Evolutionary conservation across 2,888 invertebrate genomes (phyloP), one percentile per base, ranked within the genome.

Genomic region (Entomobrya proxima): DNA sequence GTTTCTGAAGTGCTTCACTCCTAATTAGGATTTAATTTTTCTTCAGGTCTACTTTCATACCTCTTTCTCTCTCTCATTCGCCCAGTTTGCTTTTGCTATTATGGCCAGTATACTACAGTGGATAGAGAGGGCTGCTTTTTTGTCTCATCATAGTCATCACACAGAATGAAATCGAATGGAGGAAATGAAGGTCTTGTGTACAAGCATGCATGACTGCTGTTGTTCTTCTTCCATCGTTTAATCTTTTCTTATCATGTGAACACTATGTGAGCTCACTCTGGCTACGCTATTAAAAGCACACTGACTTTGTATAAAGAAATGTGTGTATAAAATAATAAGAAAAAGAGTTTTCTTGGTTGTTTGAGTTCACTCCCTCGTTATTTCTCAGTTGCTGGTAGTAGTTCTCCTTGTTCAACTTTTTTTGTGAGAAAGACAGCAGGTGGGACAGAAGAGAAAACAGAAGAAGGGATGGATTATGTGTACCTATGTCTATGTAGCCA

Each of bases 1-100:
- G 88, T 83, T 87, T 88, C 79, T 88, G 88, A 88, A 88, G 88
- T 86, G 77, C 86, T 86, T 85, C 87, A 82, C 80, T 87, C 82
- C 87, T 88, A 88, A 88, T 88, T 88, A 88, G 86, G 88, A 88
- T 88, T 88, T 87, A 88, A 88, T 88, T 88, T 88, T 88, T 88
- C 88, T 86, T 85, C 79, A 75, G 79, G 78, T 85, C 75, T 72
- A 47, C 75, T 67, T 76, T 18, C 47, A 72, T 69, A 50, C 75
- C n/a, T 37, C 74, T 18, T 58, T 55, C 72, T 47, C 67, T 77
- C 67, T n/a, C n/a, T n/a, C n/a, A n/a, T n/a, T n/a, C n/a, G n/a
- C n/a, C n/a, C n/a, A n/a, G n/a, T n/a, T n/a, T n/a, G n/a, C 35
- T 37, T 50, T 47, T 47, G 2, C 37, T 30, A 24, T 67, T 67